phyloP scores from a whole-genome alignment of 2,888 invertebrate species.

The Tromatobia lineatoria region DNA sequence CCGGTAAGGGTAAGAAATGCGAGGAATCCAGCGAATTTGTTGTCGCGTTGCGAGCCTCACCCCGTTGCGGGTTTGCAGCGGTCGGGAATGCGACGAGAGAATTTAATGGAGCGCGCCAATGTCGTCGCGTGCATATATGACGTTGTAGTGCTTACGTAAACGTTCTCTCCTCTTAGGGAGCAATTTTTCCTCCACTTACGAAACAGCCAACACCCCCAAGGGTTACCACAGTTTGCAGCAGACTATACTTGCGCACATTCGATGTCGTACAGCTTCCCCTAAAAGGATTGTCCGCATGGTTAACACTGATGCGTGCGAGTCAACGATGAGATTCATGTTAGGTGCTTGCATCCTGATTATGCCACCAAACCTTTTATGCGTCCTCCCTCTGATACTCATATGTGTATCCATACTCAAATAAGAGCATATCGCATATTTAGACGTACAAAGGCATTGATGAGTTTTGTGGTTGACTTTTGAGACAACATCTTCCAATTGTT shows the following conservation, averaged over 20 bases:
- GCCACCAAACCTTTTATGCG: not conserved
- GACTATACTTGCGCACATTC: constrained; percentile 28
- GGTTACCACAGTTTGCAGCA: constrained; percentile 2
- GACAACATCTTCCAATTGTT: too few species aligned
- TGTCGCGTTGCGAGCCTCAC: constrained; percentile 30
- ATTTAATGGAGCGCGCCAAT: constrained; percentile 55
- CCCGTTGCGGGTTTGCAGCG: constrained; percentile 12
- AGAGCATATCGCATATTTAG: not conserved
- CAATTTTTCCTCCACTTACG: constrained; percentile 63
- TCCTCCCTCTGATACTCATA: not conserved
- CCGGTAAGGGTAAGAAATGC: constrained; percentile 38
- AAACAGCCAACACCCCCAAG: constrained; percentile 41
- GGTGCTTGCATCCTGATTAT: constrained; percentile 1
- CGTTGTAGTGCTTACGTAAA: constrained; percentile 52
- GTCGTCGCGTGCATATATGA: constrained; percentile 51
- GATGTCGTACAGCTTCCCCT: constrained; percentile 61
- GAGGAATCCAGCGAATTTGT: constrained; percentile 58
- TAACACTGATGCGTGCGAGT: constrained; percentile 42
- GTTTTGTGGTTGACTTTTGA: not conserved
- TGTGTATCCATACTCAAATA: not conserved
- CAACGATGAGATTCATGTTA: constrained; percentile 51
- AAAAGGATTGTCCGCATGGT: constrained; percentile 62
- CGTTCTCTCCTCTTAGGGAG: constrained; percentile 28
- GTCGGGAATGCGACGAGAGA: constrained; percentile 57
- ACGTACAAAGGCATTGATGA: not conserved